Percentiles rank a stretch among this genome's conserved stretches.
phyloP scores from a whole-genome alignment of 1,140 invertebrate genomes.

The Amyelois transitella region DNA sequence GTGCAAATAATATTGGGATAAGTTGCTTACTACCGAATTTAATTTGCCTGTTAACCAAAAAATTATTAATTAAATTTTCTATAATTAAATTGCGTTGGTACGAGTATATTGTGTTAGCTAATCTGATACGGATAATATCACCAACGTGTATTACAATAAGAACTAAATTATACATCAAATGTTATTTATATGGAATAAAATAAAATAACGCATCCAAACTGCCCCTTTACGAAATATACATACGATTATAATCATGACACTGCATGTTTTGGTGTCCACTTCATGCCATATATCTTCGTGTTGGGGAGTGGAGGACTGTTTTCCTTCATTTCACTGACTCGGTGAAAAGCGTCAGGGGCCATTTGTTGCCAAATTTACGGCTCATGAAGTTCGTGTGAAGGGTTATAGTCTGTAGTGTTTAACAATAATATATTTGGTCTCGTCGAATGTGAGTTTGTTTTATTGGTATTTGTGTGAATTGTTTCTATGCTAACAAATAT shows the following conservation, averaged over 20 bases:
- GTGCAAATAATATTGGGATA: too few relatives aligned
- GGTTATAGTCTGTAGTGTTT: conserved; percentile 20
- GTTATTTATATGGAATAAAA: too few relatives aligned
- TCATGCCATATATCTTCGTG: background rate
- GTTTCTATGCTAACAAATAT: background rate
- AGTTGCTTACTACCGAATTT: too few relatives aligned
- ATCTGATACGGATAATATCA: too few relatives aligned
- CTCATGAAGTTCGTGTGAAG: conserved; percentile 51
- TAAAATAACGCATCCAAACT: background rate
- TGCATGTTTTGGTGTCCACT: conserved; percentile 3
- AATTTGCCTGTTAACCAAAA: too few relatives aligned
- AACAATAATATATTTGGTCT: conserved; percentile 1
- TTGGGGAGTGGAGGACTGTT: conserved; percentile 19
- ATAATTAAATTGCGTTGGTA: too few relatives aligned
- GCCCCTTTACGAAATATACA: background rate
- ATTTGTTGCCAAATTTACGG: conserved; percentile 58
- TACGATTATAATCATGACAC: background rate
- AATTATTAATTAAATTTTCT: too few relatives aligned
- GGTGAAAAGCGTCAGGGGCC: conserved; percentile 59
- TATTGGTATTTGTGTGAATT: background rate
- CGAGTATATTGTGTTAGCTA: too few relatives aligned
- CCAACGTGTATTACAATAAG: too few relatives aligned
- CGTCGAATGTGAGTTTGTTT: background rate
- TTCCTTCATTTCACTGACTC: conserved; percentile 53
- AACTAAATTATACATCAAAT: too few relatives aligned